A percentile compares a stretch with the other conserved stretches of the same genome.
These are phyloP conservation scores for Chironomus striatipennis DNA, from an alignment of 1,140 invertebrate species.

Conservation along the genomic window DNA sequence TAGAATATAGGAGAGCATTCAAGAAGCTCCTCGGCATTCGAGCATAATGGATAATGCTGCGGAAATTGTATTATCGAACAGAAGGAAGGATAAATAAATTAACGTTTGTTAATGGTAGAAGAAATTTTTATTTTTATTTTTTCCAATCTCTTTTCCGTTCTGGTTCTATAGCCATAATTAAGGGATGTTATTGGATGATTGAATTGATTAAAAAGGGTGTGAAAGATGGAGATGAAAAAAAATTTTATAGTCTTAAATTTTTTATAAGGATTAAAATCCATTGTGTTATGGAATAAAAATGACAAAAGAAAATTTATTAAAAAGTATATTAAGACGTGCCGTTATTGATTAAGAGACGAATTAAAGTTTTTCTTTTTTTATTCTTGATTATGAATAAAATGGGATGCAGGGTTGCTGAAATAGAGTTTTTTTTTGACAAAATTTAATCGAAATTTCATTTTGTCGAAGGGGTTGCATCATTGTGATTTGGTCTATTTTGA, in stretches of 20 bases:
- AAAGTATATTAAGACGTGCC: too few species aligned
- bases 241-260: neutral
- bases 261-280: too few species aligned
- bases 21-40: slow-evolving; percentile 71
- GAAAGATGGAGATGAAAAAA: neutral
- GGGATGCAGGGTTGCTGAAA: too few species aligned
- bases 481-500: too few species aligned
- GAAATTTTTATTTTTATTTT: neutral
- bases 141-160: neutral
- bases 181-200: neutral
- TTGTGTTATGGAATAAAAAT: too few species aligned
- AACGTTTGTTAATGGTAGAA: neutral
- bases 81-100: neutral
- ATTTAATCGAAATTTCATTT: too few species aligned
- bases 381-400: too few species aligned
- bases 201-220: neutral
- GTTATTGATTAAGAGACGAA: too few species aligned
- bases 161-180: neutral
- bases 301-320: too few species aligned
- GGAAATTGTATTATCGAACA: neutral
- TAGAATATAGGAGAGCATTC: slow-evolving; percentile 91
- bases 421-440: too few species aligned
- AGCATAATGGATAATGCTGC: slow-evolving; percentile 29
- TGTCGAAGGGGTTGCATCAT: too few species aligned
- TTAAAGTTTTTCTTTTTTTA: too few species aligned